Percentiles rank a stretch among this genome's conserved stretches.
Conservation (phyloP, 2,888 invertebrate genomes). For the Sialis lutaria region DNA sequence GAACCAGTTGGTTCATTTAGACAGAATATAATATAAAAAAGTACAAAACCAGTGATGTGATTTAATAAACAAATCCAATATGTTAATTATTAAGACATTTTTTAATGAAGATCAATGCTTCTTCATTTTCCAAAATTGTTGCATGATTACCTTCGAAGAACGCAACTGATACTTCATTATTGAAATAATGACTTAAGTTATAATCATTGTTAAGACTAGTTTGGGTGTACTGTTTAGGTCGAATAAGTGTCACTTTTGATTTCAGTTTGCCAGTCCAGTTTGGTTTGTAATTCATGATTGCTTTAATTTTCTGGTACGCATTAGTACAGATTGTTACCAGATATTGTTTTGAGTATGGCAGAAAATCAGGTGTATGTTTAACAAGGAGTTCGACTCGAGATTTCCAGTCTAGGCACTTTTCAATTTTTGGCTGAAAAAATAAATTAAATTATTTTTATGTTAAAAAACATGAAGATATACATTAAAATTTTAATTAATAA, state of each 20-base stretch:
- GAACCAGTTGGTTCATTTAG: no score
- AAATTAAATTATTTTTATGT: background rate
- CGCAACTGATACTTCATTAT: slow-evolving; percentile 36
- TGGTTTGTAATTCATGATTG: slow-evolving; percentile 31
- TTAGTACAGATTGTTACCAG: slow-evolving; percentile 23
- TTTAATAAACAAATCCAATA: no score
- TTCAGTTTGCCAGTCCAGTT: slow-evolving; percentile 19
- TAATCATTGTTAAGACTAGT: slow-evolving; percentile 43
- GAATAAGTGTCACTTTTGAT: slow-evolving; percentile 39
- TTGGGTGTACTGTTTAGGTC: slow-evolving; percentile 39
- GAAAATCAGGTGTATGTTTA: slow-evolving; percentile 24
- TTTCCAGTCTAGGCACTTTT: slow-evolving; percentile 33
- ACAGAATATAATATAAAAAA: no score
- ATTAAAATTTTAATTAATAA: no score
- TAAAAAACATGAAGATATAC: no score
- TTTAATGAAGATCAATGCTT: background rate
- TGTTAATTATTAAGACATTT: background rate
- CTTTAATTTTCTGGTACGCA: slow-evolving; percentile 35
- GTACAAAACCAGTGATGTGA: no score
- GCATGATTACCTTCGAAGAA: slow-evolving; percentile 56
- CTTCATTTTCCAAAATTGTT: slow-evolving; percentile 42
- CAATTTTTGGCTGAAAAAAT: slow-evolving; percentile 23
- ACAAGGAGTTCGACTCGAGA: slow-evolving; percentile 35
- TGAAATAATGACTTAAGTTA: slow-evolving; percentile 38
- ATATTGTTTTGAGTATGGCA: slow-evolving; percentile 23